Percentiles rank a stretch among this genome's conserved stretches.
phyloP scores from a whole-genome alignment of 2,113 vertebrate genomes.

The Epinephelus lanceolatus region DNA sequence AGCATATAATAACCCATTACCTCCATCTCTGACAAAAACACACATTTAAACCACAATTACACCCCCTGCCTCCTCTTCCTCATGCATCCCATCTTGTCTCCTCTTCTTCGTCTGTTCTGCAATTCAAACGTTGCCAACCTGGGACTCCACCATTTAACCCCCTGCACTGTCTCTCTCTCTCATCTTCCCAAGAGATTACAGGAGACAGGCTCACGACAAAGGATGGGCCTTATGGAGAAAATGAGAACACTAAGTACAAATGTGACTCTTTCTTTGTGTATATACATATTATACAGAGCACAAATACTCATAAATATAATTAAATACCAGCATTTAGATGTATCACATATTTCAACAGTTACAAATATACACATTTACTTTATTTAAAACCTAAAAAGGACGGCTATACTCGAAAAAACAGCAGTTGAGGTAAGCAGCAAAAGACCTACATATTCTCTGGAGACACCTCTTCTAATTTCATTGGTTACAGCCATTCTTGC shows the following conservation, averaged over 20 bases:
- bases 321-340: neutral
- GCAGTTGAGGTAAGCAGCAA: constrained; percentile 18
- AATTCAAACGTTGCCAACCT: constrained; percentile 57
- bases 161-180: constrained; percentile 21
- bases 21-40: constrained; percentile 81
- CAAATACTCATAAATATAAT: constrained; percentile 5
- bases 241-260: constrained; percentile 32
- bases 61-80: constrained; percentile 76
- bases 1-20: constrained; percentile 84
- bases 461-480: constrained; percentile 37
- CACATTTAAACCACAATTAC: constrained; percentile 84
- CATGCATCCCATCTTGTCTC: constrained; percentile 64
- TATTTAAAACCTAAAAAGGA: neutral
- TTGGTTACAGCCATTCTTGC: constrained; percentile 24
- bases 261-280: constrained; percentile 5
- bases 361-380: neutral
- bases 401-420: neutral
- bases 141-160: constrained; percentile 47
- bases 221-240: constrained; percentile 6
- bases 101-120: constrained; percentile 64
- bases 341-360: neutral
- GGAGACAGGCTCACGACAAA: constrained; percentile 38
- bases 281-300: neutral
- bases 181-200: constrained; percentile 31
- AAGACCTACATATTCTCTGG: constrained; percentile 22